Evolutionary conservation across 2,113 vertebrate species (phyloP), one percentile per base, ranked within the genome.

Genomic region (Trichomycterus rosablanca): DNA sequence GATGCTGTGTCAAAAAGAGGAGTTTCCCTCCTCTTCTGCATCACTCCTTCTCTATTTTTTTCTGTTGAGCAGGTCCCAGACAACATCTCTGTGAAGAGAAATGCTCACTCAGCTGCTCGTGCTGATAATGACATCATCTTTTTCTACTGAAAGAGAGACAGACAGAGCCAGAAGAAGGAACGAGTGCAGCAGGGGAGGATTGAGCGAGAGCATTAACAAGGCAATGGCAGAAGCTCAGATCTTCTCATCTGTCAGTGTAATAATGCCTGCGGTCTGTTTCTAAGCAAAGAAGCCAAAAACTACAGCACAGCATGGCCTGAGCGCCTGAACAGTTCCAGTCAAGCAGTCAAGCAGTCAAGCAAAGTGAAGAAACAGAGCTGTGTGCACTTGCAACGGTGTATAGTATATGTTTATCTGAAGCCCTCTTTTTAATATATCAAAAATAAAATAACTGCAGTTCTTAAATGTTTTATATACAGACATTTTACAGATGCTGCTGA

Each of bases 41-140:
- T 74, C 63, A 2, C 66, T 79, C 68, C 55, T 53, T 79, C 63
- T 64, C 74, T 63, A 70, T 67, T 44, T 52, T 23, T 26, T 50
- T 63, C 54, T 53, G 1, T 39, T 22, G 48, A 37, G 28, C 8
- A 50, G 30, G 23, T 28, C 56, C 55, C 59, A 55, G 77, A 79
- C 70, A 66, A 73, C 70, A 72, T 81, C 78, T 74, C 40, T 30
- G 44, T 53, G 55, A 81, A 79, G 79, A 84, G 73, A 66, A 80
- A 81, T 75, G 76, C 75, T 59, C 67, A 70, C 73, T 79, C 81
- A 75, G 76, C 74, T 72, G 62, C 74, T 55, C 53, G 61, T 62
- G 75, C 76, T 79, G 79, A 82, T 83, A 81, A 81, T 76, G 76
- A 71, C 78, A 82, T 82, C 76, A 75, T 78, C 77, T 69, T 68